Conservation (phyloP, 1,140 invertebrate species). For the Thaumetopoea pityocampa region DNA sequence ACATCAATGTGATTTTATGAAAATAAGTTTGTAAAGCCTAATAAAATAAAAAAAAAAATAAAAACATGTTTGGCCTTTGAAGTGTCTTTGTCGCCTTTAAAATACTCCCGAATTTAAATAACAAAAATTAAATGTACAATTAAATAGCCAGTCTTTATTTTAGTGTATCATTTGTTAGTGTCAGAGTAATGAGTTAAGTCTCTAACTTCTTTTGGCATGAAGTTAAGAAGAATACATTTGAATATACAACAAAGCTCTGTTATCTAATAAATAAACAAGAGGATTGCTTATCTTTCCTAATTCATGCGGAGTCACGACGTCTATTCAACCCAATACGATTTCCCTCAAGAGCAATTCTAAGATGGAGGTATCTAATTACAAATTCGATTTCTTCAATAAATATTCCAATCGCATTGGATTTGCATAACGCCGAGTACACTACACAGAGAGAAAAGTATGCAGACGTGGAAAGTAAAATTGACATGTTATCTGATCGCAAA, state of each 20-base stretch:
- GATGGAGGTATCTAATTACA: constrained; percentile 58
- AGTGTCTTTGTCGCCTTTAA: no score
- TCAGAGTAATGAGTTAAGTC: background rate
- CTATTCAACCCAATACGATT: constrained; percentile 46
- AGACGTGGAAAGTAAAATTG: constrained; percentile 6
- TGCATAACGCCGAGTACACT: constrained; percentile 34
- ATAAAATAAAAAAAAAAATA: no score
- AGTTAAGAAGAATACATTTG: background rate
- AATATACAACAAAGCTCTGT: constrained; percentile 10
- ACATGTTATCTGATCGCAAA: constrained; percentile 13
- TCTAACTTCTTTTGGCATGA: background rate
- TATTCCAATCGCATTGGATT: constrained; percentile 58
- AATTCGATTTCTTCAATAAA: constrained; percentile 65
- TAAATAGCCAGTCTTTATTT: no score
- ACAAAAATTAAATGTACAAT: no score
- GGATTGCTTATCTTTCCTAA: constrained; percentile 12
- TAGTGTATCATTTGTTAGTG: background rate
- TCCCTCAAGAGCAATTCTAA: constrained; percentile 43
- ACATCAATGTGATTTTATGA: no score
- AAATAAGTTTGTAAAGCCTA: no score
- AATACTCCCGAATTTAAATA: no score
- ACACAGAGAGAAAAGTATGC: constrained; percentile 6
- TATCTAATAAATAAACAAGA: constrained; percentile 15
- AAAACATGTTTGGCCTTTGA: no score
- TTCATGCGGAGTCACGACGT: constrained; percentile 38